Base-by-base conservation (phyloP, 37 sponge, comb jelly and placozoan genomes). In the Ephydatia muelleri region DNA sequence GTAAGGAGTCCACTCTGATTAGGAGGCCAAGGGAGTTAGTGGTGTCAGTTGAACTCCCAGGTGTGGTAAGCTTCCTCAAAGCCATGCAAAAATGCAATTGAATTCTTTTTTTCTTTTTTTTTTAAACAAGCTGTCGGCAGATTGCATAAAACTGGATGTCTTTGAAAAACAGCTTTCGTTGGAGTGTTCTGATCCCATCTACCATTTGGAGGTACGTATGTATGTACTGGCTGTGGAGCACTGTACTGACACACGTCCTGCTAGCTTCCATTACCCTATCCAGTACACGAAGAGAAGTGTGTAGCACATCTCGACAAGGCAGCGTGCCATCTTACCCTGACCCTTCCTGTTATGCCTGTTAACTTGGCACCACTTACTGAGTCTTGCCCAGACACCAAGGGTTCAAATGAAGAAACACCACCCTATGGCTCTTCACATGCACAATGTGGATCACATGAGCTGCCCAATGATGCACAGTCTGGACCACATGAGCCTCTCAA, bases 251-350 rank as follows among this genome's bases (percentile, higher is more conserved):
- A 26, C 28, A 39, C 39, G 16, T 35, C 49, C 35, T 49, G 26
- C 14, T 68, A 93, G 91, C 80, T 93, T 0, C 69, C 81, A 26
- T 85, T 96, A 22, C 85, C 87, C 11, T 94, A 94, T 82, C 75
- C 86, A 3, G 87, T 96, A 0, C 77, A 96, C 47, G 75, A 78
- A 14, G 92, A 96, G 19, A 82, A 82, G 34, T 83, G 90, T 4
- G 84, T 35, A 31, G 97, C 97, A 3, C 80, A 91, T 70, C 94
- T 94, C 73, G 93, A 96, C 80, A 96, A 93, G 66, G 37, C 66
- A 21, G 92, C 66, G 34, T 38, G 79, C 32, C 36, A 4, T 23
- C 94, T 96, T 0, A 70, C 70, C 2, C 80, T 96, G 27, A 91
- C 92, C 31, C 76, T 96, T 3, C 87, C 81, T 38, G 95, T 95